Percentiles rank a stretch among this genome's conserved stretches.
Conservation (phyloP, 2,797 vertebrate species). For the Gastrophryne carolinensis region DNA sequence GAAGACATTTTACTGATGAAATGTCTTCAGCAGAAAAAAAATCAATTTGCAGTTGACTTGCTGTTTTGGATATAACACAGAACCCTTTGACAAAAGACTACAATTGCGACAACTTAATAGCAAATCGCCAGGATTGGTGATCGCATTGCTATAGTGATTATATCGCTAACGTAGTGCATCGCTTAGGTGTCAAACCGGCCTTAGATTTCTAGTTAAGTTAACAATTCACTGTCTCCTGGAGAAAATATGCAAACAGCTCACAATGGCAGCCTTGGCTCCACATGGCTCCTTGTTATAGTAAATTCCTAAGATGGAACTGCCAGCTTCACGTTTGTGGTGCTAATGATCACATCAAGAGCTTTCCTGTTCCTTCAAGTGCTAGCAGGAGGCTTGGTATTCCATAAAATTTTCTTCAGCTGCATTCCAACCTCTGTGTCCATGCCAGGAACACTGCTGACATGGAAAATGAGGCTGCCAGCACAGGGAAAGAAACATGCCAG, state of each 20-base stretch:
- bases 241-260: background rate
- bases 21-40: no score
- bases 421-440: background rate
- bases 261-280: background rate
- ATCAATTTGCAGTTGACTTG: no score
- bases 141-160: no score
- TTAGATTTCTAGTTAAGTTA: no score
- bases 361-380: slow-evolving; percentile 22
- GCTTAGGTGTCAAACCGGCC: no score
- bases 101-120: no score
- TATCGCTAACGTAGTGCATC: no score
- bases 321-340: background rate
- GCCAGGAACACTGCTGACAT: slow-evolving; percentile 24
- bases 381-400: background rate
- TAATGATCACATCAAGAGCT: slow-evolving; percentile 8
- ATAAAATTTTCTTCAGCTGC: background rate
- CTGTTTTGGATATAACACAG: no score
- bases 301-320: background rate
- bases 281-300: background rate
- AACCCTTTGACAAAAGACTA: no score
- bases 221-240: no score
- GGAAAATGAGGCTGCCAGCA: slow-evolving; percentile 12
- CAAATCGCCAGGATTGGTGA: no score
- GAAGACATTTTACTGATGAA: no score
- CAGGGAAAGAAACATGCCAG: background rate